Percentiles rank a stretch among this genome's conserved stretches.
These are phyloP conservation scores for Hermetia illucens DNA, from an alignment of 1,140 invertebrate species.

Conservation along the genomic window DNA sequence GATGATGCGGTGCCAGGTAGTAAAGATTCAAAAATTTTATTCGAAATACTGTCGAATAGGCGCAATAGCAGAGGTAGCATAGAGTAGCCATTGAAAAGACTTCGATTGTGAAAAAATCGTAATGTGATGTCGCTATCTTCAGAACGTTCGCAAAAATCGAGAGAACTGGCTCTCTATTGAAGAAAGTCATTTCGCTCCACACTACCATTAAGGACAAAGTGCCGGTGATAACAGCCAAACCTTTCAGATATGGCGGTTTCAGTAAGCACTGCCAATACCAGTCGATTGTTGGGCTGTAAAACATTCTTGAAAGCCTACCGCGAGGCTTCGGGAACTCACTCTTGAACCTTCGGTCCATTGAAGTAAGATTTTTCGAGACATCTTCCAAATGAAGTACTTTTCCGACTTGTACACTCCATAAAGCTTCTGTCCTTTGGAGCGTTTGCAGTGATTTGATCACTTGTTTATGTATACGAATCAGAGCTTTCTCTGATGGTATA, in stretches of 20 bases:
- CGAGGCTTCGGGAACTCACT: slow-evolving; percentile 51
- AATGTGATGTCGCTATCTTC: slow-evolving; percentile 58
- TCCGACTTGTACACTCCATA: slow-evolving; percentile 79
- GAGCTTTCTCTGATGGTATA: slow-evolving; percentile 61
- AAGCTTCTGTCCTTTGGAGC: slow-evolving; percentile 75
- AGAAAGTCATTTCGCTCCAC: slow-evolving; percentile 98
- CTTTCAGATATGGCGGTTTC: slow-evolving; percentile 57
- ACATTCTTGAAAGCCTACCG: slow-evolving; percentile 36
- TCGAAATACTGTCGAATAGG: slow-evolving; percentile 94
- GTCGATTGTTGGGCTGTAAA: slow-evolving; percentile 59
- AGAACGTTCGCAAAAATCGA: slow-evolving; percentile 93
- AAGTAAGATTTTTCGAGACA: slow-evolving; percentile 62
- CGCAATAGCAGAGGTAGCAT: slow-evolving; percentile 90
- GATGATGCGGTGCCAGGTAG: slow-evolving; percentile 91
- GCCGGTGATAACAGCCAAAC: slow-evolving; percentile 56
- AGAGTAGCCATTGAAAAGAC: slow-evolving; percentile 79
- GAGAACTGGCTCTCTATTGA: slow-evolving; percentile 76
- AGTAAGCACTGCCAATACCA: slow-evolving; percentile 92
- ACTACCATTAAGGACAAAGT: slow-evolving; percentile 80
- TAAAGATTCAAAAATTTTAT: slow-evolving; percentile 94
- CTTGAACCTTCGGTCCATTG: slow-evolving; percentile 61
- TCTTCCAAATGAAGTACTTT: slow-evolving; percentile 77
- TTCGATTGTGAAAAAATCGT: slow-evolving; percentile 93
- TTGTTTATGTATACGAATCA: slow-evolving; percentile 68
- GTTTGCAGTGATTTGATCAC: slow-evolving; percentile 81